Conservation (phyloP, 1,140 invertebrate species). For the Leptopilina boulardi region DNA sequence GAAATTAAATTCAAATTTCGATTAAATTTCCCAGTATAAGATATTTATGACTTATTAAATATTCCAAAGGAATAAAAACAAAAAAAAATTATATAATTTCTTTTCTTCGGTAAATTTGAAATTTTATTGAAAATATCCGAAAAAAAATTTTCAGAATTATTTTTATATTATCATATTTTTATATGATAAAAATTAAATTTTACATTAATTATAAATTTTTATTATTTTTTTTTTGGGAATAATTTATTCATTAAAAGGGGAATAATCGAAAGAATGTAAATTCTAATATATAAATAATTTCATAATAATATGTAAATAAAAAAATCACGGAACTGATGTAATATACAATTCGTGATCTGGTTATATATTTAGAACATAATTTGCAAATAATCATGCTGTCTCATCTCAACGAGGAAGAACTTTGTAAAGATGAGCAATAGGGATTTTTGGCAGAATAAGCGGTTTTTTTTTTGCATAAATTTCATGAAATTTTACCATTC, state of each 20-base stretch:
- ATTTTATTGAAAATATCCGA: no score
- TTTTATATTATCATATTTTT: no score
- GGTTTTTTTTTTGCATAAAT: no score
- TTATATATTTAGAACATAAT: background rate
- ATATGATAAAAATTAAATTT: no score
- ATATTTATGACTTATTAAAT: background rate
- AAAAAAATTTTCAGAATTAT: no score
- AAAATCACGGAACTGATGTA: slow-evolving; percentile 1
- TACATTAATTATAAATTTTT: no score
- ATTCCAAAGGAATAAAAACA: background rate
- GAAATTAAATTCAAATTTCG: background rate
- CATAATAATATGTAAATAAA: background rate
- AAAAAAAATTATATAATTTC: background rate
- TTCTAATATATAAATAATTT: background rate
- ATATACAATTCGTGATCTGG: background rate
- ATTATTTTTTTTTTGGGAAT: no score
- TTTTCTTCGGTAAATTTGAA: no score
- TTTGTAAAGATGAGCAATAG: background rate
- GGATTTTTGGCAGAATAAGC: background rate
- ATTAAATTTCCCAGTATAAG: background rate
- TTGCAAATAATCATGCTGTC: background rate
- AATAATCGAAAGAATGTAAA: background rate
- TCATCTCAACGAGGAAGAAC: background rate
- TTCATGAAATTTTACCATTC: no score
- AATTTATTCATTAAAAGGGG: no score